A percentile compares a stretch with the other conserved stretches of the same genome.
These are phyloP conservation scores for Anoplopoma fimbria DNA, from an alignment of 2,113 vertebrate genomes.

Conservation along the genomic window DNA sequence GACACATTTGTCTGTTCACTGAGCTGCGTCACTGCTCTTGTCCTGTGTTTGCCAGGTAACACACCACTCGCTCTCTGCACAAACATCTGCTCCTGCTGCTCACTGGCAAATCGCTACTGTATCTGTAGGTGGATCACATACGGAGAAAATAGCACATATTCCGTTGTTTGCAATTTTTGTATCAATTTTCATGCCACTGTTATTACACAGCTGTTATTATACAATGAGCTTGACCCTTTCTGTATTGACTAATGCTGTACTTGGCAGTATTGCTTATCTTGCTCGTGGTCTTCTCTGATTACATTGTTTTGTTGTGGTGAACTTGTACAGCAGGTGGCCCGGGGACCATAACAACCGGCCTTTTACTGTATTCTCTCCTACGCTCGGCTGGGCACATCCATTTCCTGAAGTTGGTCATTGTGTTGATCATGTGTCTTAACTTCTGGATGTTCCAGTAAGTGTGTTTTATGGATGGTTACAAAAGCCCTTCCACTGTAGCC, in stretches of 20 bases:
- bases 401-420: neutral
- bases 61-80: conserved; percentile 60
- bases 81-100: conserved; percentile 73
- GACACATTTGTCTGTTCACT: conserved; percentile 47
- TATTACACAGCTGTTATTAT: neutral
- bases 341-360: neutral
- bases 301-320: neutral
- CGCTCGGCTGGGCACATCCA: neutral
- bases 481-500: neutral
- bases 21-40: conserved; percentile 75
- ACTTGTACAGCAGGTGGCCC: neutral
- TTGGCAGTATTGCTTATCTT: neutral
- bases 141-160: neutral
- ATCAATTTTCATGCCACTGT: neutral
- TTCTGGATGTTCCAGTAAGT: neutral
- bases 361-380: neutral
- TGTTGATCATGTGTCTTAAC: neutral
- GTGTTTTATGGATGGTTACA: neutral
- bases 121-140: neutral
- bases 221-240: neutral
- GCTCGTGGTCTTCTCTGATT: neutral
- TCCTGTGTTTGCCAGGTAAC: conserved; percentile 62
- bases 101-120: conserved; percentile 28
- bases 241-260: neutral
- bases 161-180: neutral